These are phyloP conservation scores for Tangara arthus DNA, from an alignment of 2,797 vertebrate genomes.

Conservation along the genomic window DNA sequence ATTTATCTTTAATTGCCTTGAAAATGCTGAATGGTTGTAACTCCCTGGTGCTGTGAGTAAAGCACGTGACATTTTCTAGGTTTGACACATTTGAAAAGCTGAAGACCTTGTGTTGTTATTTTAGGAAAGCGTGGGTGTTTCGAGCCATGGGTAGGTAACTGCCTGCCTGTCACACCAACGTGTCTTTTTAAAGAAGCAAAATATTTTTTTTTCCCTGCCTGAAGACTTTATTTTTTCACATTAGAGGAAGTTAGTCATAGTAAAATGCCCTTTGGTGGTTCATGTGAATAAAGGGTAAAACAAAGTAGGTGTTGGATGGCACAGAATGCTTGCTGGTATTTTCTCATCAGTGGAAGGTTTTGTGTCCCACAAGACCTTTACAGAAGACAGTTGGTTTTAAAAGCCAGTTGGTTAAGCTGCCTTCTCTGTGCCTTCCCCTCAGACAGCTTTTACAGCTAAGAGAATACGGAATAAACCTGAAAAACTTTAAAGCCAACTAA, in stretches of 20 bases:
- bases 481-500: not conserved
- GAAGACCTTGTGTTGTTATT: not conserved
- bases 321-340: not conserved
- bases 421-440: not conserved
- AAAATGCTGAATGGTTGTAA: not conserved
- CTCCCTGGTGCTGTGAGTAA: not conserved
- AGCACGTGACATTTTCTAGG: not conserved
- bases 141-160: not conserved
- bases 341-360: not conserved
- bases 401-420: not conserved
- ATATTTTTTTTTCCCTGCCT: not conserved
- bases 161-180: not conserved
- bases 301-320: not conserved
- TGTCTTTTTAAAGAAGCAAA: not conserved
- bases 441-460: not conserved
- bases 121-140: not conserved
- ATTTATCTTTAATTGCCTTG: not conserved
- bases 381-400: not conserved
- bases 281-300: not conserved
- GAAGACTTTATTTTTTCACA: not conserved
- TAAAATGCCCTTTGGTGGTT: not conserved
- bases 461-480: not conserved
- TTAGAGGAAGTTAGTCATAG: not conserved
- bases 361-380: not conserved
- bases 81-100: not conserved